These are phyloP conservation scores for Telmatochromis bifrenatus DNA, from an alignment of 2,113 vertebrate genomes.

Conservation along the genomic window DNA sequence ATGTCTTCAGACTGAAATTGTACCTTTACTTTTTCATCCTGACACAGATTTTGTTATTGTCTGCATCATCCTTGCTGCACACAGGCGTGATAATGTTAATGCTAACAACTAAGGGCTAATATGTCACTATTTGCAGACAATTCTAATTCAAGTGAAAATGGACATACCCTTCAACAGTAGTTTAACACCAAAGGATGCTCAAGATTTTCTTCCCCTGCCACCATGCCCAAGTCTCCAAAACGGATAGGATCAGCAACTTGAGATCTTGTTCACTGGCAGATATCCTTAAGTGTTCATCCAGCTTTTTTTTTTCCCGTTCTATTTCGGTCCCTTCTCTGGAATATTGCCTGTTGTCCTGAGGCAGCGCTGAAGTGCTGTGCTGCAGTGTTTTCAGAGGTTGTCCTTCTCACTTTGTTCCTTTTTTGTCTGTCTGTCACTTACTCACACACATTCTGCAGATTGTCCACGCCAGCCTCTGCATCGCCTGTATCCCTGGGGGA, in stretches of 20 bases:
- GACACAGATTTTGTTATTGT: not conserved
- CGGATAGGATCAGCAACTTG: not conserved
- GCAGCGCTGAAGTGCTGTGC: conserved; percentile 4
- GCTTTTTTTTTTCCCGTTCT: not conserved
- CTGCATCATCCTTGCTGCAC: not conserved
- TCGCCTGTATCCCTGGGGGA: not conserved
- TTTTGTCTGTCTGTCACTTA: conserved; percentile 9
- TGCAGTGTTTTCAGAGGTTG: conserved; percentile 8
- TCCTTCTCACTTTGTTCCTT: conserved; percentile 23
- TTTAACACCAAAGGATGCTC: not conserved
- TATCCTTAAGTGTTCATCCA: not conserved
- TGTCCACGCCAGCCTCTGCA: not conserved
- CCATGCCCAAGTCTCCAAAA: not conserved
- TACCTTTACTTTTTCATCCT: not conserved
- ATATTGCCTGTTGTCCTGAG: not conserved
- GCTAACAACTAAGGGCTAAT: not conserved
- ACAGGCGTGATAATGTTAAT: not conserved
- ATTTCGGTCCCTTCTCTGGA: conserved; percentile 3
- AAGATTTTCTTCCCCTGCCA: not conserved
- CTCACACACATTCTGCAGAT: not conserved
- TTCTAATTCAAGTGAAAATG: not conserved
- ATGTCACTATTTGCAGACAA: not conserved
- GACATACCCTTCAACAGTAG: not conserved
- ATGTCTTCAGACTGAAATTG: not conserved
- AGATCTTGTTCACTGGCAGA: not conserved